A percentile compares a stretch with the other conserved stretches of the same genome.
Conservation (phyloP, 2,113 vertebrate species). For the Sinocyclocheilus anshuiensis region DNA sequence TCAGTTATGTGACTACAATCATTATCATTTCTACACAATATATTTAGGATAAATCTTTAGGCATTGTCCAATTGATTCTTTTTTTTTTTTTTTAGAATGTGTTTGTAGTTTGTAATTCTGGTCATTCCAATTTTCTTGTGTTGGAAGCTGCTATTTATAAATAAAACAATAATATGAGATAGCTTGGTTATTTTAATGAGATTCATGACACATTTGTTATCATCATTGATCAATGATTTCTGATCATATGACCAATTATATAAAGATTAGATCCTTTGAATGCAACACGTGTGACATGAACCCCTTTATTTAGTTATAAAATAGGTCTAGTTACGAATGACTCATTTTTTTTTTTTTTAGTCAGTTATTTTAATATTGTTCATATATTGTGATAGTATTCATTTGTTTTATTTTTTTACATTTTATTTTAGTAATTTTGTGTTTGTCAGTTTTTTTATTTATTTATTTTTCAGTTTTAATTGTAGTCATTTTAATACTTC, state of each 20-base stretch:
- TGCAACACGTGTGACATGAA: not conserved
- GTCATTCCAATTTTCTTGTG: not conserved
- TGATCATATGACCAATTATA: not conserved
- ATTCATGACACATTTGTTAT: not conserved
- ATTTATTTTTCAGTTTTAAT: not conserved
- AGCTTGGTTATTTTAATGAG: not conserved
- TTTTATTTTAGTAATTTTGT: not conserved
- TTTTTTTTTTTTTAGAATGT: not conserved
- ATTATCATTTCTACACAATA: not conserved
- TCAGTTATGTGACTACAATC: not conserved
- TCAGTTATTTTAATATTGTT: not conserved
- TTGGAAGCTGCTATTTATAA: slow-evolving; percentile 27
- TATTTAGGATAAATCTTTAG: not conserved
- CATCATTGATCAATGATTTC: not conserved
- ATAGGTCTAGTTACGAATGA: not conserved
- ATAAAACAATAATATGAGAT: slow-evolving; percentile 8
- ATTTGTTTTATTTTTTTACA: not conserved
- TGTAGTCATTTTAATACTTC: not conserved
- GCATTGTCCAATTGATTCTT: slow-evolving; percentile 10
- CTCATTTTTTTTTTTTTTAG: too few relatives aligned
- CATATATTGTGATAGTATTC: not conserved
- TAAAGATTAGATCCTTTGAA: not conserved
- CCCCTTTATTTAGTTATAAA: not conserved
- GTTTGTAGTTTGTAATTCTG: not conserved
- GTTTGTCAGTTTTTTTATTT: not conserved